These are phyloP conservation scores for Ceraclea dissimilis DNA, from an alignment of 2,888 invertebrate genomes.

Conservation along the genomic window DNA sequence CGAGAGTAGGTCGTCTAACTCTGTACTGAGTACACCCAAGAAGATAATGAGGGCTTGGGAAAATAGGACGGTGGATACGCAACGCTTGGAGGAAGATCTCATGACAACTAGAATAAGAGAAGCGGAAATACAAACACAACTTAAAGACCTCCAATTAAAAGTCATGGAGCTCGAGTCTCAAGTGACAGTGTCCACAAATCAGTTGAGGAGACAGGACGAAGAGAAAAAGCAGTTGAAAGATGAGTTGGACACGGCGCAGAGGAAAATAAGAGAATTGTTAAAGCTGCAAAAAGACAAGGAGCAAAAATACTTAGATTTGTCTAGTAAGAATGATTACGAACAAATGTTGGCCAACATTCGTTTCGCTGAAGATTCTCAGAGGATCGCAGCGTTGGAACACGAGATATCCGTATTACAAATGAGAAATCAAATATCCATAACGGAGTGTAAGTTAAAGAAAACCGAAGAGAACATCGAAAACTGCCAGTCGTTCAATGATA, in stretches of 20 bases:
- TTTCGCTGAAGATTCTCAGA: conserved; percentile 91
- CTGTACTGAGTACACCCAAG: conserved; percentile 69
- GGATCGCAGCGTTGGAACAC: conserved; percentile 86
- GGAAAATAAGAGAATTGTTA: conserved; percentile 67
- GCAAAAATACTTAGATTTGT: conserved; percentile 57
- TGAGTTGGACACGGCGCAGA: conserved; percentile 65
- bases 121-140: conserved; percentile 88
- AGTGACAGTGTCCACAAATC: conserved; percentile 84
- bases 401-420: conserved; percentile 65
- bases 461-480: conserved; percentile 22
- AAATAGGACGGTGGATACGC: conserved; percentile 70
- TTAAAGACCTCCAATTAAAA: conserved; percentile 90
- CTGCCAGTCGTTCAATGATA: conserved; percentile 9
- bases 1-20: conserved; percentile 51
- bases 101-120: conserved; percentile 91
- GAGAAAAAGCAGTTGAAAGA: conserved; percentile 80
- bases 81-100: conserved; percentile 88
- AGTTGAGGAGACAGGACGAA: conserved; percentile 85
- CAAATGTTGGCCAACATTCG: conserved; percentile 89
- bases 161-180: conserved; percentile 96
- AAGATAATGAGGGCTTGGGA: conserved; percentile 76
- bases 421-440: conserved; percentile 23
- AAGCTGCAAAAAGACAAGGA: conserved; percentile 77
- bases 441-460: conserved; percentile 21
- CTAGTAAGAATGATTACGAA: conserved; percentile 75